Conservation (phyloP, 2,113 vertebrate species). For the Ellobius talpinus region DNA sequence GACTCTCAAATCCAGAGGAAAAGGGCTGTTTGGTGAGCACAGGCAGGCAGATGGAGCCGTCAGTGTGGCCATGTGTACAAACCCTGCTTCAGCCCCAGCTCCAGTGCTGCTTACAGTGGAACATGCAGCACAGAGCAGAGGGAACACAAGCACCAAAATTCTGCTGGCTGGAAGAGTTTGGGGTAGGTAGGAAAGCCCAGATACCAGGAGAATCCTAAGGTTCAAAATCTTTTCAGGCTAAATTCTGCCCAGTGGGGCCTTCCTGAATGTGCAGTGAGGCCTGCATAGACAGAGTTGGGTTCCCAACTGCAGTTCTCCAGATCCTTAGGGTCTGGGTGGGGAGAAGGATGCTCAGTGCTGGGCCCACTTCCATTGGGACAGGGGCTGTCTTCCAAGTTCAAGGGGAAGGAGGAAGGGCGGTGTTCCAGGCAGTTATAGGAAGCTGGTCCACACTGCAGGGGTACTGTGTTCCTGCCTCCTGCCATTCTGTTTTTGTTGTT, state of each 20-base stretch:
- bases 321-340: neutral
- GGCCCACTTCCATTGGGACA: accelerated
- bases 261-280: neutral
- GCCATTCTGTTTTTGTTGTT: too few relatives aligned
- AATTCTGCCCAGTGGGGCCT: neutral
- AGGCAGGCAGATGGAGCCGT: neutral
- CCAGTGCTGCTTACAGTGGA: neutral
- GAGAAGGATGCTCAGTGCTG: neutral
- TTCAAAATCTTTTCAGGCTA: neutral
- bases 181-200: neutral
- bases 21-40: too few relatives aligned
- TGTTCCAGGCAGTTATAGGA: too few relatives aligned
- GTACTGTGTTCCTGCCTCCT: neutral
- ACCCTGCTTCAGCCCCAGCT: neutral
- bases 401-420: neutral
- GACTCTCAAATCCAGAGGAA: neutral
- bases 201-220: neutral
- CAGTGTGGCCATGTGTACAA: neutral
- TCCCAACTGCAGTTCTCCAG: too few relatives aligned
- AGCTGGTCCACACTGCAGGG: neutral
- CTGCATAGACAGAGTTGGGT: too few relatives aligned
- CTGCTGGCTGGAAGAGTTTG: too few relatives aligned
- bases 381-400: too few relatives aligned
- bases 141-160: neutral
- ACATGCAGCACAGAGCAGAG: neutral